phyloP scores from a whole-genome alignment of 1,140 invertebrate genomes.

The Elymnias hypermnestra region DNA sequence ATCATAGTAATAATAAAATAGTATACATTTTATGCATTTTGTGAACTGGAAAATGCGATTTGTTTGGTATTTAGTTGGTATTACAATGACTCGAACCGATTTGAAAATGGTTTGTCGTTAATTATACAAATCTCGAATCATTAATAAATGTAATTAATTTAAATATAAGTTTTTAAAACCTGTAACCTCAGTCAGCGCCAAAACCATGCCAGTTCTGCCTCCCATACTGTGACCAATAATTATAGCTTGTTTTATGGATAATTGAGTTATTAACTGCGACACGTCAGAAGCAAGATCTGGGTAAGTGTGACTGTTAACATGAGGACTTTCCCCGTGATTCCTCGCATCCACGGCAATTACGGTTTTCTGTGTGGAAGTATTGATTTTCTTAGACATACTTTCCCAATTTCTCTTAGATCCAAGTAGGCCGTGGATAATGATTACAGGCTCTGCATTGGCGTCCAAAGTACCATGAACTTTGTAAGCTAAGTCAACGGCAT shows the following conservation, averaged over 20 bases:
- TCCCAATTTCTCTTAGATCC: conserved; percentile 91
- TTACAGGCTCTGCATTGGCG: conserved; percentile 75
- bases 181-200: conserved; percentile 85
- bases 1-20: too few relatives aligned
- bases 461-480: conserved; percentile 57
- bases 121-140: too few relatives aligned
- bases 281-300: conserved; percentile 85
- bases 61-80: too few relatives aligned
- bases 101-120: too few relatives aligned
- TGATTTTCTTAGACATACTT: conserved; percentile 40
- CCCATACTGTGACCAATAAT: conserved; percentile 96
- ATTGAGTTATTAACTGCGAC: conserved; percentile 77
- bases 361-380: conserved; percentile 18
- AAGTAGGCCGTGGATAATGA: conserved; percentile 92
- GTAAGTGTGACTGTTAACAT: conserved; percentile 82
- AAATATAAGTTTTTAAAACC: too few relatives aligned
- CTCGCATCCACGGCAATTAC: conserved; percentile 86
- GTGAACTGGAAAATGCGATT: too few relatives aligned
- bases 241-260: conserved; percentile 79
- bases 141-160: too few relatives aligned
- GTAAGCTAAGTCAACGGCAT: conserved; percentile 77
- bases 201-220: conserved; percentile 88
- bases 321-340: conserved; percentile 95
- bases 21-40: too few relatives aligned
- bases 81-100: too few relatives aligned